phyloP scores from a whole-genome alignment of 37 sponge, comb jelly and placozoan genomes.

The Diacarnus erythraeanus region DNA sequence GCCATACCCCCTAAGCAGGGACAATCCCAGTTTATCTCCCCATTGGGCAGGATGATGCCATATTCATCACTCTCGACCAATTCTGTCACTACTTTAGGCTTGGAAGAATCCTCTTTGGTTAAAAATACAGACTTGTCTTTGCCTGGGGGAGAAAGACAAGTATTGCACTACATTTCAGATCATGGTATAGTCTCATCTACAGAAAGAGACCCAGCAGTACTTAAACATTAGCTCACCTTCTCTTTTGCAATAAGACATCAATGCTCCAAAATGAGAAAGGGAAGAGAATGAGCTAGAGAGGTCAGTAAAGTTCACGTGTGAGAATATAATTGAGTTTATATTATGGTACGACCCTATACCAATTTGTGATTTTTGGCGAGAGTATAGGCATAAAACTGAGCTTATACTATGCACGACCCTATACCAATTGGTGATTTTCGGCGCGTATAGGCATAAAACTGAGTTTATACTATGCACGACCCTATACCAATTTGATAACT shows the following conservation, averaged over 20 bases:
- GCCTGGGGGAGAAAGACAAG: conserved; percentile 22
- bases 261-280: background rate
- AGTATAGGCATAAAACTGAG: too few relatives aligned
- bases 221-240: conserved; percentile 71
- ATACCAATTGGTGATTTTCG: too few relatives aligned
- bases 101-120: conserved; percentile 78
- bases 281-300: too few relatives aligned
- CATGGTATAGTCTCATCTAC: background rate
- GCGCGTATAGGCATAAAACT: too few relatives aligned
- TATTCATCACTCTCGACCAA: conserved; percentile 55
- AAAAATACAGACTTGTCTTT: conserved; percentile 78
- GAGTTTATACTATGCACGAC: background rate
- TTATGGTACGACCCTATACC: too few relatives aligned
- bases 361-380: too few relatives aligned
- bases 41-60: conserved; percentile 82
- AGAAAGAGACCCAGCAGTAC: background rate
- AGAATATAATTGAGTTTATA: too few relatives aligned
- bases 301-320: background rate
- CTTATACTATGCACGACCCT: too few relatives aligned
- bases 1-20: conserved; percentile 92
- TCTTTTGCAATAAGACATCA: conserved; percentile 78
- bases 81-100: conserved; percentile 39
- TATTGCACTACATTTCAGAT: background rate
- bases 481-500: background rate
- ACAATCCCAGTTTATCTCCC: conserved; percentile 97